Evolutionary conservation across 2,888 invertebrate genomes (phyloP), one percentile per base, ranked within the genome.

Genomic region (Tyria jacobaeae): DNA sequence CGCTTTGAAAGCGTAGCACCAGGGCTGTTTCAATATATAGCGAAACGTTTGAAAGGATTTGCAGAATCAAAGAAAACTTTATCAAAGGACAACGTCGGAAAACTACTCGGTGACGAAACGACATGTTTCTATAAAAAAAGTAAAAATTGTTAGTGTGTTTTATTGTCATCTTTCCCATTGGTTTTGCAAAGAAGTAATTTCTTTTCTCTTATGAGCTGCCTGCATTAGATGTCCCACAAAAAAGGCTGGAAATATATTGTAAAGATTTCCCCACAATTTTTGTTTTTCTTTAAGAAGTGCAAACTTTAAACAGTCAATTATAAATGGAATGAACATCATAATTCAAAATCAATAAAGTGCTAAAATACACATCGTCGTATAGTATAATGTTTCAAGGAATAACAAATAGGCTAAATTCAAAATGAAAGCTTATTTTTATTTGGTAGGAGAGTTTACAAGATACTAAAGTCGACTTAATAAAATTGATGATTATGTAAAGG

Each of bases 61-160:
- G 10, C 47, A 53, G 63, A 78, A 68, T 76, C 73, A 81, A 80
- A 75, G 70, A 64, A 57, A 69, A 57, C 55, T 47, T 54, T 67
- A 62, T 70, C 70, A 76, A 78, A 77, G 70, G 68, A 66, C 57
- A 52, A 34, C 51, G 59, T 54, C 4, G 24, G 60, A 10, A 51
- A 57, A 50, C 48, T 55, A 61, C 65, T 66, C 57, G 52, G 37
- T n/a, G 44, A 44, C 34, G 65, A 54, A 59, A 15, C 12, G 44
- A 10, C 1, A 27, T 49, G 27, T 27, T 27, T n/a, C 3, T 27
- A 12, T 49, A 12, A 27, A 24, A 25, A 21, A 25, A n/a, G 48
- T 27, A 25, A 7, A 7, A 9, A 49, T n/a, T 49, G 15, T 15
- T n/a, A 15, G 48, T 7, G 15, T n/a, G 21, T 9, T 15, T 34